These are phyloP conservation scores for Oryzias curvinotus DNA, from an alignment of 2,113 vertebrate genomes.

Conservation along the genomic window DNA sequence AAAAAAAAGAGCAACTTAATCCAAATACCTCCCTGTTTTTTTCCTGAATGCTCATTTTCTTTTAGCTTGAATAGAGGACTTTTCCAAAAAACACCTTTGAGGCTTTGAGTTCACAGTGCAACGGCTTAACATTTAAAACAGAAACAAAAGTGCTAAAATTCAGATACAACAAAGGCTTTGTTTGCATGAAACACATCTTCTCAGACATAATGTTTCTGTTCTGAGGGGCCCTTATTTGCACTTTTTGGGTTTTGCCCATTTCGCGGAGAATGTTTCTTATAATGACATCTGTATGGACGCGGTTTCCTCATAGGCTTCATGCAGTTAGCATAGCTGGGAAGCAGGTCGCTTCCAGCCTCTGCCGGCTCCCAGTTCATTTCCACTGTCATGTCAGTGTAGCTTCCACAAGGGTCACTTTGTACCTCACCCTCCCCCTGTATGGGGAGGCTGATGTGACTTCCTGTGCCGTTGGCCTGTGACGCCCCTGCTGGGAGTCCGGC, in stretches of 20 bases:
- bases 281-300: constrained; percentile 27
- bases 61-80: no score
- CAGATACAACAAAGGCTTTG: neutral
- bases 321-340: constrained; percentile 73
- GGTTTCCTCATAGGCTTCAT: constrained; percentile 42
- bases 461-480: constrained; percentile 24
- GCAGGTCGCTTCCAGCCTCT: constrained; percentile 31
- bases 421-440: neutral
- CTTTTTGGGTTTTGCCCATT: constrained; percentile 39
- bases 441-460: constrained; percentile 21
- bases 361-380: constrained; percentile 41
- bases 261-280: constrained; percentile 43
- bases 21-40: neutral
- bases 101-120: constrained; percentile 36
- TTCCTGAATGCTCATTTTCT: no score
- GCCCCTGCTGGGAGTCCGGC: neutral
- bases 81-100: no score
- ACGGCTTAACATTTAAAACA: constrained; percentile 27
- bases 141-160: neutral
- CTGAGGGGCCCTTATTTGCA: constrained; percentile 37
- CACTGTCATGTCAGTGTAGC: constrained; percentile 21
- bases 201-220: constrained; percentile 75
- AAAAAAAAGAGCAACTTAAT: no score
- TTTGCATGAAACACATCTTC: neutral
- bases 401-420: constrained; percentile 48